phyloP scores from a whole-genome alignment of 2,113 vertebrate species.

The human (Homo sapiens) region GRCh38 chr12:93499501-93500000 shows the following conservation, averaged over 20 bases:
- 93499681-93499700: background rate
- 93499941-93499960: background rate
- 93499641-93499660: background rate
- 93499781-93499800: background rate
- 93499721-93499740: background rate
- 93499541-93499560: background rate
- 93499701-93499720: background rate
- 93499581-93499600: background rate
- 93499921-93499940: background rate
- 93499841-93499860: background rate
- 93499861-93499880: background rate
- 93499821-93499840: background rate
- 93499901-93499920: slow-evolving; percentile 21
- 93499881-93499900: background rate
- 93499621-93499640: background rate
- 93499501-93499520: background rate
- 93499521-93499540: background rate
- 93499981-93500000: background rate
- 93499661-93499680: background rate
- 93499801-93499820: background rate
- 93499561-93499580: background rate
- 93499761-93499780: background rate
- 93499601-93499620: background rate
- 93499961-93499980: background rate
- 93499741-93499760: background rate